Base-by-base conservation (phyloP, 2,113 vertebrate genomes). In the Mesoclemmys tuberculata region DNA sequence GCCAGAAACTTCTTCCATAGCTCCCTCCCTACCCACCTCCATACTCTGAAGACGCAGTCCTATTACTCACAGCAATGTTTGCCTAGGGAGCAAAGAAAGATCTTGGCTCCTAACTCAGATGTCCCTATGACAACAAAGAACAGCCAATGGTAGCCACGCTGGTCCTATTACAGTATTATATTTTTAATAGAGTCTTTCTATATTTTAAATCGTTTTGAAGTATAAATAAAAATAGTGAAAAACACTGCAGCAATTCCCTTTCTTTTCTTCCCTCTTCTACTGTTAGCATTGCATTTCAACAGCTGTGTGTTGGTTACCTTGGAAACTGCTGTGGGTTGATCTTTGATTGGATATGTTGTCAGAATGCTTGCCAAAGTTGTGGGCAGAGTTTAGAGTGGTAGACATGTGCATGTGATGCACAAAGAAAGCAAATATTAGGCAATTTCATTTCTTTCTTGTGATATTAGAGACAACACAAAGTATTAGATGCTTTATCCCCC, bases 271-370 rank as follows among this genome's bases (percentile, higher is more conserved):
- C 46, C 51, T 64, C 51, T 44, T 55, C 89, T 91, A 81, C 74
- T 87, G 55, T 64, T 93, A 1, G 1, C 84, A 91, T 81, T 90
- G 75, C 86, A 68, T 19, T 48, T 80, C 0, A 0, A 87, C 6
- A 46, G 55, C 92, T 3, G 38, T 27, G 74, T 1, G 94, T 96
- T 93, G 84, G 92, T 93, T 92, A 91, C 96, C 98, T 96, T 93
- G 98, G 98, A 96, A 98, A 98, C 97, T 5, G 49, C 4, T 2
- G 74, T 61, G 90, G 87, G 14, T 84, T 6, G 87, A 81, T 88
- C 41, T 86, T 91, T 84, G 87, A 46, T 80, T 19, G 48, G 85
- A 86, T 58, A 78, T 18, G 35, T 3, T 87, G 91, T 64, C 90
- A 89, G 85, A 87, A 27, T 12, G 68, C 81, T 74, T 81, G 55